Conservation (phyloP, 2,113 vertebrate species). For the Microcebus lehilahytsara region DNA sequence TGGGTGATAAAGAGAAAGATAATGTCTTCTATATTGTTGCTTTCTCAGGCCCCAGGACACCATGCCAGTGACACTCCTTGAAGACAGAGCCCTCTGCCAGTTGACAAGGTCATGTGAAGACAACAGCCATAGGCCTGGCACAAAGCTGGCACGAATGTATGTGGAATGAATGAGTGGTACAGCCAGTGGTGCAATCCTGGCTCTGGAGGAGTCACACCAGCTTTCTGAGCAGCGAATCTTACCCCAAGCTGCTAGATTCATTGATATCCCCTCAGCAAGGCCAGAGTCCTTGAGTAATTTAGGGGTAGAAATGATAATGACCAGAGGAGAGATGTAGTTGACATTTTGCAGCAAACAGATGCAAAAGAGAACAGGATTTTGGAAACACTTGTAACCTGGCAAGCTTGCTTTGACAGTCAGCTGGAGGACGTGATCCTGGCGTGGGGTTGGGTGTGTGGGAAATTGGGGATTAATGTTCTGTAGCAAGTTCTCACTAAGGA, state of each 20-base stretch:
- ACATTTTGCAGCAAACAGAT: conserved; percentile 6
- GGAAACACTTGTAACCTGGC: background rate
- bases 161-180: background rate
- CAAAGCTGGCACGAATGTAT: background rate
- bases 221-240: background rate
- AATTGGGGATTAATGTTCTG: background rate
- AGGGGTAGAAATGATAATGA: background rate
- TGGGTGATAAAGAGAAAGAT: background rate
- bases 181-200: background rate
- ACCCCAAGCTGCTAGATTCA: background rate
- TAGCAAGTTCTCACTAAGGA: background rate
- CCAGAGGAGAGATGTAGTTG: background rate
- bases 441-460: background rate
- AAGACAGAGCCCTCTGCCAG: background rate
- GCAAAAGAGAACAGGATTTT: background rate
- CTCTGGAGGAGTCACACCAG: background rate
- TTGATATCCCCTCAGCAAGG: background rate
- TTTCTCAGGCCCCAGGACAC: background rate
- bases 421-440: background rate
- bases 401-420: background rate
- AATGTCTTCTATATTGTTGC: background rate
- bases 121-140: background rate
- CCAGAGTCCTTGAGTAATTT: background rate
- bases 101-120: background rate
- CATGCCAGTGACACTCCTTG: background rate